These are phyloP conservation scores for Porphyrio hochstetteri DNA, from an alignment of 2,113 vertebrate species.

Conservation along the genomic window DNA sequence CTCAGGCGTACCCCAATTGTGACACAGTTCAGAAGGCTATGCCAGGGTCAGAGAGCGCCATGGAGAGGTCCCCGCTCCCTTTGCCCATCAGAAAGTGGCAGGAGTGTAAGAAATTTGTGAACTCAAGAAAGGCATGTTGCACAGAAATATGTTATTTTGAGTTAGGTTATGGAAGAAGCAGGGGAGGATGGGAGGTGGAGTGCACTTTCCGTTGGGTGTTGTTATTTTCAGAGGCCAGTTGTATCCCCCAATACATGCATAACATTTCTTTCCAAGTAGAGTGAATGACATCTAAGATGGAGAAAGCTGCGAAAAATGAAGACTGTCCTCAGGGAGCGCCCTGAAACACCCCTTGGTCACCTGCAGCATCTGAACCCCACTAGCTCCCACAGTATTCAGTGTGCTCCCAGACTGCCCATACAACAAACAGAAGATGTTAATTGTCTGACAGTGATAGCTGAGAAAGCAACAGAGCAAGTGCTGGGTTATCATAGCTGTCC, in stretches of 20 bases:
- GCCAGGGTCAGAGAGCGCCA: constrained; percentile 14
- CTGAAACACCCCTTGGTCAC: background rate
- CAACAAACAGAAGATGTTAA: background rate
- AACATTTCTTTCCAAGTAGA: background rate
- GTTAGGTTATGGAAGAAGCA: background rate
- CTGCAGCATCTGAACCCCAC: background rate
- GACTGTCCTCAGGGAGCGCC: background rate
- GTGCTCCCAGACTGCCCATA: background rate
- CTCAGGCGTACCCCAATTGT: background rate
- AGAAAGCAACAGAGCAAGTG: background rate
- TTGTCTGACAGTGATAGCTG: background rate
- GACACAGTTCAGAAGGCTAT: constrained; percentile 23
- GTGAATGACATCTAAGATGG: background rate
- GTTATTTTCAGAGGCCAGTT: background rate
- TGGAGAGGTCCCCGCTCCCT: background rate
- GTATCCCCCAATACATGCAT: background rate
- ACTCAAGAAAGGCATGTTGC: background rate
- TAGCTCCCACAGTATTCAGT: background rate
- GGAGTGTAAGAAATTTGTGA: background rate
- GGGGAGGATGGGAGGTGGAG: background rate
- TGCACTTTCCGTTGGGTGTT: background rate
- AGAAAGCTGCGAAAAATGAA: background rate
- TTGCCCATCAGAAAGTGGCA: background rate
- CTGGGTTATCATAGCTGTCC: background rate
- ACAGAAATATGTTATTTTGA: background rate